phyloP scores from a whole-genome alignment of 2,888 invertebrate genomes.

The Apotomis betuletana region DNA sequence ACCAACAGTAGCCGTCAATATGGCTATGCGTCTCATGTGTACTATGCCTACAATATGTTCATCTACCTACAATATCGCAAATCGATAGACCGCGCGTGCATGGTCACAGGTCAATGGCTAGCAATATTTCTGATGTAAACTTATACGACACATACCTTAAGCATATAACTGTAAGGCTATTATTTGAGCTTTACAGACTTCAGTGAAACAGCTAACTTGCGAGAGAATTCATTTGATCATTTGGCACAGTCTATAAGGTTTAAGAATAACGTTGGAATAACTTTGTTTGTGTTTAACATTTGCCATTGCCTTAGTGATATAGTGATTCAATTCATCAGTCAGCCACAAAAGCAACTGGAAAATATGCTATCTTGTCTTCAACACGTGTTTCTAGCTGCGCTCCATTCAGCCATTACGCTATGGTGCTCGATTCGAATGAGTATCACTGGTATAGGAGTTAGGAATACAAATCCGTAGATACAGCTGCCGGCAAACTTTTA shows the following conservation, averaged over 20 bases:
- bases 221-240: background rate
- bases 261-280: background rate
- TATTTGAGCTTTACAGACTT: too few species aligned
- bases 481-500: too few species aligned
- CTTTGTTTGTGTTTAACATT: background rate
- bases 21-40: background rate
- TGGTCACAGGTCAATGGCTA: constrained; percentile 32
- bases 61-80: constrained; percentile 6
- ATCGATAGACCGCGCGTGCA: constrained; percentile 26
- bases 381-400: too few species aligned
- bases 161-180: too few species aligned
- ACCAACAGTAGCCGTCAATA: background rate
- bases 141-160: too few species aligned
- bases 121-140: constrained; percentile 8
- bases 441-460: too few species aligned
- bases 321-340: constrained; percentile 3
- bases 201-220: too few species aligned
- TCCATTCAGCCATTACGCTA: too few species aligned
- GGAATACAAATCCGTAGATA: too few species aligned
- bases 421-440: too few species aligned
- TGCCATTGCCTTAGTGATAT: background rate
- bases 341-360: too few species aligned
- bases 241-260: background rate
- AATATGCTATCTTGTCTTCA: too few species aligned
- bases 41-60: background rate